A percentile compares a stretch with the other conserved stretches of the same genome.
These are phyloP conservation scores for Amiota mariae DNA, from an alignment of 2,888 invertebrate genomes.

Conservation along the genomic window DNA sequence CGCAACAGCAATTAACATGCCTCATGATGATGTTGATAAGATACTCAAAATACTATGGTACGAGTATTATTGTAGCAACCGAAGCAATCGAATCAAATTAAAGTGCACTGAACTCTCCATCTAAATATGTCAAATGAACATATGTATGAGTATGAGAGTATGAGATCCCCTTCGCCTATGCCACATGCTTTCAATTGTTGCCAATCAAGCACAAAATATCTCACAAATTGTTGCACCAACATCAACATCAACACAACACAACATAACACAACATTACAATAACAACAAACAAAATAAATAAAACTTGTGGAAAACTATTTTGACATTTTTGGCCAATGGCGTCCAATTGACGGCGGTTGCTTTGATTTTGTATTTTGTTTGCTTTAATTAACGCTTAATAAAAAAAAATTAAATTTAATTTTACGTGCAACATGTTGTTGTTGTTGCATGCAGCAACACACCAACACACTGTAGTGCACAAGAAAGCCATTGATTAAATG, in stretches of 20 bases:
- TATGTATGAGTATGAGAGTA: no score
- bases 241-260: background rate
- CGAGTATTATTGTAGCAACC: conserved; percentile 49
- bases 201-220: conserved; percentile 17
- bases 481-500: conserved; percentile 50
- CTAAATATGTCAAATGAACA: background rate
- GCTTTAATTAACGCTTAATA: conserved; percentile 21
- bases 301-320: conserved; percentile 21
- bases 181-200: background rate
- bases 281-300: background rate
- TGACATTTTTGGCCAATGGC: conserved; percentile 20
- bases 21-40: conserved; percentile 31
- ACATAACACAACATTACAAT: background rate
- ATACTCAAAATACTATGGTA: conserved; percentile 38
- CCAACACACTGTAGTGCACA: background rate
- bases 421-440: background rate
- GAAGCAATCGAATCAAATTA: conserved; percentile 17
- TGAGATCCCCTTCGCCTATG: background rate
- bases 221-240: conserved; percentile 15
- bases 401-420: conserved; percentile 19
- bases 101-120: conserved; percentile 12
- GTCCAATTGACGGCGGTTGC: background rate
- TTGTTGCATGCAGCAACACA: no score
- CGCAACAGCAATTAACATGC: conserved; percentile 62
- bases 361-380: background rate